A percentile compares a stretch with the other conserved stretches of the same genome.
Conservation (phyloP, 2,113 vertebrate genomes). For the Gymnorhina tibicen region DNA sequence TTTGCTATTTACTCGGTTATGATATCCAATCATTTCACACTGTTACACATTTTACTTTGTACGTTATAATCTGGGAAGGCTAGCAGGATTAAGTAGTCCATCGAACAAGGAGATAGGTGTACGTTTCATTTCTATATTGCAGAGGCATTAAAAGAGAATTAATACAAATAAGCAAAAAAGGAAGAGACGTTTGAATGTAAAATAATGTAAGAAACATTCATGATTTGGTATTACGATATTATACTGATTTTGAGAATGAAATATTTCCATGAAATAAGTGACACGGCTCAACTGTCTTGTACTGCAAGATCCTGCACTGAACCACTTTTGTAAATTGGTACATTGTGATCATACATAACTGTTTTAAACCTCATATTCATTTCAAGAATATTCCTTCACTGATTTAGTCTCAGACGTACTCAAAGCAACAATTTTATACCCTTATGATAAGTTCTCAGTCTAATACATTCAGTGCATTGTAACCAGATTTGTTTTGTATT, state of each 20-base stretch:
- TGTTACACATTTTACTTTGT: not conserved
- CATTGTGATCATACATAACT: not conserved
- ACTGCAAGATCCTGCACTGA: not conserved
- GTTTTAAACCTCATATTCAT: not conserved
- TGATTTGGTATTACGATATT: not conserved
- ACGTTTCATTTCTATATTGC: not conserved
- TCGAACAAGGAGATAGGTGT: not conserved
- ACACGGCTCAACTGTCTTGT: not conserved
- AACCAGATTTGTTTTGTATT: slow-evolving; percentile 14
- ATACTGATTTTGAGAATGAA: not conserved
- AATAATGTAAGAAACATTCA: not conserved
- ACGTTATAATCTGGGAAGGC: not conserved
- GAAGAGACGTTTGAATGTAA: not conserved
- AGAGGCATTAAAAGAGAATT: not conserved
- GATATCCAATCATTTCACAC: not conserved
- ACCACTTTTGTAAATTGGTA: not conserved
- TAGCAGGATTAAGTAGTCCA: not conserved
- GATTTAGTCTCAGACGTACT: not conserved
- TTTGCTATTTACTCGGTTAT: not conserved
- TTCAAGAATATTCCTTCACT: not conserved
- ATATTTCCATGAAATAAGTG: not conserved
- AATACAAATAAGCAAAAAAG: not conserved
- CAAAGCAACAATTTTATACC: not conserved
- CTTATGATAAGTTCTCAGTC: not conserved
- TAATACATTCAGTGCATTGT: not conserved